Conservation (phyloP, 1,140 invertebrate genomes). For the Diabrotica virgifera region DNA sequence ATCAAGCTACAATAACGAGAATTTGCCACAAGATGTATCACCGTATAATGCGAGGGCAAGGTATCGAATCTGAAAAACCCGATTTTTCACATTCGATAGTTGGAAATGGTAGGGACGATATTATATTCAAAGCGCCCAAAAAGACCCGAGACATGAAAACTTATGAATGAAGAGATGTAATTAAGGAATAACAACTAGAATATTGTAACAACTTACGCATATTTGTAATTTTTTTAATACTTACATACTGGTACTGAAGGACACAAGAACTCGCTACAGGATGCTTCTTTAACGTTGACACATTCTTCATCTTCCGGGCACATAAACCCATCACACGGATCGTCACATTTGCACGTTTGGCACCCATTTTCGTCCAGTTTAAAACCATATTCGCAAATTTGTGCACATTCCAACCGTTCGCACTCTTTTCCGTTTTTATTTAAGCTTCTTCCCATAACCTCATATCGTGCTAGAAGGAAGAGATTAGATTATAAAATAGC, state of each 20-base stretch:
- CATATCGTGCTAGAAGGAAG: constrained; percentile 45
- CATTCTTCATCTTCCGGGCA: constrained; percentile 73
- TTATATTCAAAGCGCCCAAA: no score
- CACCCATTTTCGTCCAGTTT: constrained; percentile 74
- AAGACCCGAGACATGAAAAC: no score
- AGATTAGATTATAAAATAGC: no score
- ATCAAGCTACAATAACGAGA: no score
- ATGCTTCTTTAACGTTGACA: constrained; percentile 64
- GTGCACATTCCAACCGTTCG: constrained; percentile 65
- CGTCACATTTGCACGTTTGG: constrained; percentile 79
- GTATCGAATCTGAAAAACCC: no score
- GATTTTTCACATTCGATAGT: no score
- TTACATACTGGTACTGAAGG: constrained; percentile 71
- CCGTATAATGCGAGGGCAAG: no score
- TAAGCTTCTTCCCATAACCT: constrained; percentile 51
- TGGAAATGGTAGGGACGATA: no score
- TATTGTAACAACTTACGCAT: no score
- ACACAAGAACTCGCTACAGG: constrained; percentile 67
- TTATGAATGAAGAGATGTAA: no score
- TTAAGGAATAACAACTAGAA: no score
- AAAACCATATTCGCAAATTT: constrained; percentile 81
- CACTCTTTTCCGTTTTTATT: constrained; percentile 47
- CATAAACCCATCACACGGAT: constrained; percentile 75
- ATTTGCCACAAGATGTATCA: no score
- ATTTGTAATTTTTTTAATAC: constrained; percentile 38